These are phyloP conservation scores for Molorchus minor DNA, from an alignment of 2,888 invertebrate genomes.

Conservation along the genomic window DNA sequence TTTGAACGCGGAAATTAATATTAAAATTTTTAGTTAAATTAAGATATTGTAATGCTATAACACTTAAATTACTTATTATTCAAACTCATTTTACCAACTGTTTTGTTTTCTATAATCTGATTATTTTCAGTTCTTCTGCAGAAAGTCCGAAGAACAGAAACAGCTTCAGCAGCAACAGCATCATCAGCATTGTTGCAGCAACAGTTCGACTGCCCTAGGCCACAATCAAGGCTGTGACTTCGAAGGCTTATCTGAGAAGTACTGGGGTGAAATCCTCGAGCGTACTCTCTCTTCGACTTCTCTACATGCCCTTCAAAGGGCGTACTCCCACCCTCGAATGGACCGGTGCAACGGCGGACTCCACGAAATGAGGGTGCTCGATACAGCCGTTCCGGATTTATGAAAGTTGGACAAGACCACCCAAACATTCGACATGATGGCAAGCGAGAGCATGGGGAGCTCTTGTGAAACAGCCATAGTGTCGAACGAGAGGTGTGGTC, in stretches of 20 bases:
- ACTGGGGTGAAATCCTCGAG: conserved; percentile 77
- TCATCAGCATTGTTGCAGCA: conserved; percentile 54
- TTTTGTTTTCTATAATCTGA: too few species aligned
- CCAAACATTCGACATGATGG: conserved; percentile 57
- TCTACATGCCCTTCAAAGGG: conserved; percentile 68
- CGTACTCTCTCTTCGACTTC: conserved; percentile 80
- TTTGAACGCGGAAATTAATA: too few species aligned
- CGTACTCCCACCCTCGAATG: conserved; percentile 53
- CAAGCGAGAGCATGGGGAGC: conserved; percentile 57
- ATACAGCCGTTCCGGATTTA: conserved; percentile 60
- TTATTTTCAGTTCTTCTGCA: conserved; percentile 55
- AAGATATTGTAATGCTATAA: too few species aligned
- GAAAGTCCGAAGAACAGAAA: conserved; percentile 49
- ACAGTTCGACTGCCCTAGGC: conserved; percentile 45
- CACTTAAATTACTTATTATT: too few species aligned
- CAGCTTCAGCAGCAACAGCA: conserved; percentile 41
- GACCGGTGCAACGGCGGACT: conserved; percentile 59
- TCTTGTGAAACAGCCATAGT: conserved; percentile 55
- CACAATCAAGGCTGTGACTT: conserved; percentile 64
- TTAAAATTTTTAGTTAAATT: too few species aligned
- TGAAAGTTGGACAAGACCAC: conserved; percentile 63
- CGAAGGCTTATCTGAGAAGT: conserved; percentile 66
- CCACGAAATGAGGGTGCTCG: conserved; percentile 58
- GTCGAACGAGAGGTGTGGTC: conserved; percentile 49
- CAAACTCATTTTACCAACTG: too few species aligned